Conservation (phyloP, 1,140 invertebrate genomes). For the Brachionus manjavacas region DNA sequence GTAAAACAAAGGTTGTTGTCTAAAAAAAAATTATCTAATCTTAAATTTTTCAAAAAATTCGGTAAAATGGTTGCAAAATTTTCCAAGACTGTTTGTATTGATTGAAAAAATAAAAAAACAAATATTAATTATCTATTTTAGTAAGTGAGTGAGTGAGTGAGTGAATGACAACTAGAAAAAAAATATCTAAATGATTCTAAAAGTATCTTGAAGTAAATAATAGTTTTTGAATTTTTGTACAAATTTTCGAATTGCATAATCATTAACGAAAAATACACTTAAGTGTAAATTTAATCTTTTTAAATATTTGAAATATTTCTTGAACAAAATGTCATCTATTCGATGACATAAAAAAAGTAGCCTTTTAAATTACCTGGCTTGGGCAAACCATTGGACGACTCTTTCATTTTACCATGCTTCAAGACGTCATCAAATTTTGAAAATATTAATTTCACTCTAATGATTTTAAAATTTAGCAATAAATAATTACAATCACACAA, state of each 20-base stretch:
- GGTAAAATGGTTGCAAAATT: not conserved
- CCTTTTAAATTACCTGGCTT: constrained; percentile 46
- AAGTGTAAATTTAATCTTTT: constrained; percentile 24
- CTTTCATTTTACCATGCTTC: constrained; percentile 71
- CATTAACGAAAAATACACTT: constrained; percentile 4
- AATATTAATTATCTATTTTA: not conserved
- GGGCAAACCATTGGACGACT: constrained; percentile 48
- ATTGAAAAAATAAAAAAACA: not conserved
- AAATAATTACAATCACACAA: constrained; percentile 40
- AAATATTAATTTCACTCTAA: constrained; percentile 66
- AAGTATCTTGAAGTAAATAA: constrained; percentile 5
- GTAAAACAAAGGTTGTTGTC: too few species aligned
- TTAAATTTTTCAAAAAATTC: not conserved
- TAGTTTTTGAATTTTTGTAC: not conserved
- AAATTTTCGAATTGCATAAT: not conserved
- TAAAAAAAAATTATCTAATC: not conserved
- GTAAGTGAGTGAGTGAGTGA: not conserved
- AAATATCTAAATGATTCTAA: not conserved
- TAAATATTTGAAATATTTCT: constrained; percentile 32
- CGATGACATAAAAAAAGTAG: not conserved
- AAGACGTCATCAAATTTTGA: constrained; percentile 80
- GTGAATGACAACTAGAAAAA: not conserved
- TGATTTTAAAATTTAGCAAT: constrained; percentile 44
- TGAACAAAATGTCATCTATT: constrained; percentile 1
- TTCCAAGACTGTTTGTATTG: not conserved